Evolutionary conservation across 1,140 invertebrate species (phyloP).

Genomic region (Lordiphosa mommai): DNA sequence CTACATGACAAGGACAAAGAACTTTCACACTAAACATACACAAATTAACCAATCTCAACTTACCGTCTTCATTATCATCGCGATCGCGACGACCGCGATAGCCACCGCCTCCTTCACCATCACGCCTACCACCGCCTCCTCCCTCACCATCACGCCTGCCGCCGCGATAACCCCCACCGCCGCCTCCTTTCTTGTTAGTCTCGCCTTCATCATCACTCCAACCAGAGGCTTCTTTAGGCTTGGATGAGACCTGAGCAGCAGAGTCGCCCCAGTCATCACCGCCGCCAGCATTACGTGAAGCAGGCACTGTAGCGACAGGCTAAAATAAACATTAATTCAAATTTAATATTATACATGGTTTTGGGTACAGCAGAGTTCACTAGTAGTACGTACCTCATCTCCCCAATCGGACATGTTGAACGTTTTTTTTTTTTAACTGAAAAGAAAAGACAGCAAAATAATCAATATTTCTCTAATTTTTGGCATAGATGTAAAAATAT

Average conservation of each 20-base stretch:
- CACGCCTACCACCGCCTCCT: constrained; percentile 20
- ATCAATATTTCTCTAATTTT: background rate
- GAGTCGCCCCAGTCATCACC: background rate
- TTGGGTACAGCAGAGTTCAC: background rate
- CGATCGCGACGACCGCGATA: constrained; percentile 36
- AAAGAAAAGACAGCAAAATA: constrained; percentile 4
- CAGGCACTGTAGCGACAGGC: background rate
- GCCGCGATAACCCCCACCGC: constrained; percentile 29
- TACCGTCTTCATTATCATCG: constrained; percentile 35
- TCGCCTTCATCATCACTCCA: constrained; percentile 56
- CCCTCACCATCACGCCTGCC: constrained; percentile 20
- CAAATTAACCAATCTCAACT: constrained; percentile 1
- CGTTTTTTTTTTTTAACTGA: background rate
- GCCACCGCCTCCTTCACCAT: constrained; percentile 25
- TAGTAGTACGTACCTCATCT: constrained; percentile 26
- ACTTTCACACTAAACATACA: background rate
- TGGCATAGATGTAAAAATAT: background rate
- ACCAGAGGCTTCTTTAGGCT: background rate
- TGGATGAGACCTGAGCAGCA: background rate
- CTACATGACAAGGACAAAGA: constrained; percentile 11
- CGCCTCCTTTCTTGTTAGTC: constrained; percentile 39
- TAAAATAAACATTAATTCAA: constrained; percentile 4
- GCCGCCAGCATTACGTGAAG: background rate
- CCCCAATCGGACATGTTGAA: constrained; percentile 55
- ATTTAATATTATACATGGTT: background rate